Percentiles rank a stretch among this genome's conserved stretches.
Evolutionary conservation across 1,140 invertebrate genomes (phyloP).

Genomic region (Eubasilissa regina): DNA sequence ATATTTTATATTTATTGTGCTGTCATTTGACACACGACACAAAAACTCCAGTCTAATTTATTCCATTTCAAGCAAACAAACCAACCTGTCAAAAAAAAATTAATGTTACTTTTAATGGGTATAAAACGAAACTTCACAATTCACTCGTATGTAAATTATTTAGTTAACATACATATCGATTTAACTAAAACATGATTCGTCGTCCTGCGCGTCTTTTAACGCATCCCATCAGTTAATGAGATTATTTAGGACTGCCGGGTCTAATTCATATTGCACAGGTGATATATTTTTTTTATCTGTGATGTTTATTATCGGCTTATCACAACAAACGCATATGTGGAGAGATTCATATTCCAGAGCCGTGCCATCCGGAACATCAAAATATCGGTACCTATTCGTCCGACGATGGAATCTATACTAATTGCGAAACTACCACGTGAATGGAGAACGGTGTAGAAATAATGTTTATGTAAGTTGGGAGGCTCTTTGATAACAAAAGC

Average conservation of each 20-base stretch:
- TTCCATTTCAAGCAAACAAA: too few species aligned
- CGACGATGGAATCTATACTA: neutral
- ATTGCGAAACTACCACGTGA: neutral
- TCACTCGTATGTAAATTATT: neutral
- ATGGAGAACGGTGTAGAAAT: slow-evolving; percentile 14
- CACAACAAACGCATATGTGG: neutral
- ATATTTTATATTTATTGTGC: too few species aligned
- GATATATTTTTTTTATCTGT: slow-evolving; percentile 33
- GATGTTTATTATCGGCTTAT: slow-evolving; percentile 25
- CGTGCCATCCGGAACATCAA: neutral
- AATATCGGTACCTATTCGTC: neutral
- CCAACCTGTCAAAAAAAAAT: too few species aligned
- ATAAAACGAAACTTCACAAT: neutral
- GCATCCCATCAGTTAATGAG: slow-evolving; percentile 15
- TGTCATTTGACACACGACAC: too few species aligned
- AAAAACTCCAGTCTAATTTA: too few species aligned
- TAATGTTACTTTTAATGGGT: too few species aligned
- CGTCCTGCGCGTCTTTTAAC: neutral
- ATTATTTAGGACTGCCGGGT: neutral
- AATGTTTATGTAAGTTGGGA: neutral
- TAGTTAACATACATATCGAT: too few species aligned
- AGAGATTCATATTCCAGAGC: neutral
- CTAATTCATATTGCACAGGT: neutral
- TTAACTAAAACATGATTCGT: neutral
- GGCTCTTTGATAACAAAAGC: slow-evolving; percentile 39